Conservation (phyloP, 2,888 invertebrate species). For the Keiferia lycopersicella region DNA sequence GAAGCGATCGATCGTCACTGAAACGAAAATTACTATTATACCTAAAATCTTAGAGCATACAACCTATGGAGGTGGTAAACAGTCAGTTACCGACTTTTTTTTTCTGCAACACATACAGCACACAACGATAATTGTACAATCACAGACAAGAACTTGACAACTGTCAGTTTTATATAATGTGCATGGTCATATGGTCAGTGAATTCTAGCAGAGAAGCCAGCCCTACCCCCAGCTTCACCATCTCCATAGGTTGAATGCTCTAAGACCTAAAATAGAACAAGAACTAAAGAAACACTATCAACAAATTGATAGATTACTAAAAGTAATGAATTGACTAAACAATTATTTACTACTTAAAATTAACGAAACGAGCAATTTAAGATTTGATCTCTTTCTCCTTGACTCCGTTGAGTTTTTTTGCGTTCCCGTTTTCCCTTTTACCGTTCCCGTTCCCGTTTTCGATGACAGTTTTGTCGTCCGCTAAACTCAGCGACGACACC, state of each 20-base stretch:
- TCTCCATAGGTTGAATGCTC: no score
- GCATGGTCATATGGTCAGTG: no score
- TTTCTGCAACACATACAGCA: no score
- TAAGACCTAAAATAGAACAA: neutral
- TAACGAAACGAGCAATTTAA: constrained; percentile 13
- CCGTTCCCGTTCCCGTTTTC: constrained; percentile 52
- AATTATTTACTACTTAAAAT: constrained; percentile 24
- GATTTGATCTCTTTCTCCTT: constrained; percentile 1
- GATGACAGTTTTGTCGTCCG: constrained; percentile 64
- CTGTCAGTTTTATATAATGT: no score
- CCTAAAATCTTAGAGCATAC: no score
- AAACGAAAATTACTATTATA: constrained; percentile 7
- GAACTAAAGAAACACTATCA: neutral
- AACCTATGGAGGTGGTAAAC: no score
- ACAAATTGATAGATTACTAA: neutral
- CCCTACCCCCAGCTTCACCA: no score
- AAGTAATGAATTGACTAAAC: constrained; percentile 12
- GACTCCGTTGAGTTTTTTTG: constrained; percentile 46
- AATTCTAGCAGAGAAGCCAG: no score
- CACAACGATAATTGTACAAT: no score
- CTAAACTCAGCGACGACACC: constrained; percentile 63
- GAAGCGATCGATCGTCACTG: neutral
- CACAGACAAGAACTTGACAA: no score
- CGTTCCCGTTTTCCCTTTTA: constrained; percentile 31
- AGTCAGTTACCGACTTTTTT: no score